Conservation (phyloP, 1,140 invertebrate species). For the Colletes latitarsis region DNA sequence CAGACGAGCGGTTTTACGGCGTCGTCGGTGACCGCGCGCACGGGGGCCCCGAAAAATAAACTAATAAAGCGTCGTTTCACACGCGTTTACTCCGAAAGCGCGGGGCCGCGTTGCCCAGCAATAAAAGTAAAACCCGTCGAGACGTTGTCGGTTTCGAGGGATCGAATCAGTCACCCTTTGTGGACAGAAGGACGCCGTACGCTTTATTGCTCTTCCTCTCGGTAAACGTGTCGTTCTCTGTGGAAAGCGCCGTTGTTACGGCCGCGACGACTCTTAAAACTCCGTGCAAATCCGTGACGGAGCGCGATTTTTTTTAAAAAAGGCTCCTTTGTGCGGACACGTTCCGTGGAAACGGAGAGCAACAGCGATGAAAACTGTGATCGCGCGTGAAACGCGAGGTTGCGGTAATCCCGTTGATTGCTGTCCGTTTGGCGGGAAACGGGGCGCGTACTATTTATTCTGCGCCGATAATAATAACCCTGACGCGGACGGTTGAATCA, state of each 20-base stretch:
- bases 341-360: slow-evolving; percentile 15
- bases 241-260: slow-evolving; percentile 36
- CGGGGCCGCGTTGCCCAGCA: slow-evolving; percentile 30
- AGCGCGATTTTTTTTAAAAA: slow-evolving; percentile 34
- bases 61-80: slow-evolving; percentile 65
- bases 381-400: slow-evolving; percentile 24
- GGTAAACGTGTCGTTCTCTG: slow-evolving; percentile 11
- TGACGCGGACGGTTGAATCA: too few species aligned
- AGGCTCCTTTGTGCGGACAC: slow-evolving; percentile 40
- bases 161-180: slow-evolving; percentile 61
- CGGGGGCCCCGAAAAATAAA: slow-evolving; percentile 62
- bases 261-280: slow-evolving; percentile 41
- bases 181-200: slow-evolving; percentile 57
- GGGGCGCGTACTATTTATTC: not conserved
- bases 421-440: not conserved
- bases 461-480: not conserved
- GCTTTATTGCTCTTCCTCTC: slow-evolving; percentile 55
- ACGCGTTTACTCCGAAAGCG: slow-evolving; percentile 58
- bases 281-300: slow-evolving; percentile 33
- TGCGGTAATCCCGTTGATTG: slow-evolving; percentile 28
- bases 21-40: slow-evolving; percentile 5
- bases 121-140: slow-evolving; percentile 57
- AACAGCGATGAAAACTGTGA: slow-evolving; percentile 42
- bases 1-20: slow-evolving; percentile 39
- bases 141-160: slow-evolving; percentile 51